Evolutionary conservation across 35 echinoderm and acorn worm species (phyloP).

Genomic region (Ophioderma brevispina): DNA sequence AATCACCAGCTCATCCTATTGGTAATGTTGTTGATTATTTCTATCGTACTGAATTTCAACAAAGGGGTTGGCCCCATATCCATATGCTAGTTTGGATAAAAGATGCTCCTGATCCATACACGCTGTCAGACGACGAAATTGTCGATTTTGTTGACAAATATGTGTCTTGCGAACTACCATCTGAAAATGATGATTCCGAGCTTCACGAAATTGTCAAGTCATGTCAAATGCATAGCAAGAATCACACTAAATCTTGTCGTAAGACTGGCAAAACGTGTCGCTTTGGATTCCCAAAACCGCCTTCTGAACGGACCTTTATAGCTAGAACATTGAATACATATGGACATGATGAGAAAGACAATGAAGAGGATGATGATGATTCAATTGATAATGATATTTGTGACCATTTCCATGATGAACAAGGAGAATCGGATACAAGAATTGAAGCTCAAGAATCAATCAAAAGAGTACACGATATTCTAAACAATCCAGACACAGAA

Average conservation of each 20-base stretch:
- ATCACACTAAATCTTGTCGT: background rate
- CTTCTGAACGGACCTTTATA: no score
- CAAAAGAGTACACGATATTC: conserved; percentile 34
- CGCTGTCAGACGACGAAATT: conserved; percentile 38
- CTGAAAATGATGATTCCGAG: background rate
- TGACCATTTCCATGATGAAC: no score
- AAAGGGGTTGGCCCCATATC: conserved; percentile 47
- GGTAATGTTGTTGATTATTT: no score
- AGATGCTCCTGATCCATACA: conserved; percentile 42
- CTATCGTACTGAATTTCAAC: conserved; percentile 68
- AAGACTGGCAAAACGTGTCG: background rate
- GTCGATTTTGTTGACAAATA: conserved; percentile 59
- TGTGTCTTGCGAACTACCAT: conserved; percentile 13
- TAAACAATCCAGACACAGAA: no score
- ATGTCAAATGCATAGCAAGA: background rate
- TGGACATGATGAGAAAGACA: no score
- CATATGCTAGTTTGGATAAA: conserved; percentile 67
- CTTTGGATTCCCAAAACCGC: background rate
- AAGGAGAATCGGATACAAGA: no score
- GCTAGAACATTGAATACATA: no score
- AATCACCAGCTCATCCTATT: no score
- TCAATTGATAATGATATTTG: no score
- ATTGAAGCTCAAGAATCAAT: no score
- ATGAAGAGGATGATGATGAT: no score
- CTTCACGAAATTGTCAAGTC: background rate